These are phyloP conservation scores for Drosophila histrio DNA, from an alignment of 2,888 invertebrate species.

Conservation along the genomic window DNA sequence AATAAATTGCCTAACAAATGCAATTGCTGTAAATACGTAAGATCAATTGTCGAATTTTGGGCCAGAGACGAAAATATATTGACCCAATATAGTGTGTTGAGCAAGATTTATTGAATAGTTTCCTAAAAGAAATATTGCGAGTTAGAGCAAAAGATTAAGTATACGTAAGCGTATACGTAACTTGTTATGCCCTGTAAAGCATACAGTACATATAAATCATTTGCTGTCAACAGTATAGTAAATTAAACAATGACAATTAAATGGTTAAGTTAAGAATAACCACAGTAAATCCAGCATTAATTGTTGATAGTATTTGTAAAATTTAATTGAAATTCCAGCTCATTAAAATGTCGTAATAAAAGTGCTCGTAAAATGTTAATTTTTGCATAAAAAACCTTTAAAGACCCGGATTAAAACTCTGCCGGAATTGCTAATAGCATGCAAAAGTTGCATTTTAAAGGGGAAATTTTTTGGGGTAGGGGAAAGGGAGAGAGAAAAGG, in stretches of 20 bases:
- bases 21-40: constrained; percentile 5
- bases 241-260: not conserved
- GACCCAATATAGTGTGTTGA: constrained; percentile 5
- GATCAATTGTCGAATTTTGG: constrained; percentile 12
- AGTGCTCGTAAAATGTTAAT: constrained; percentile 24
- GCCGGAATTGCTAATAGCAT: constrained; percentile 33
- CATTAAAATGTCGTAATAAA: constrained; percentile 26
- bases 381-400: constrained; percentile 1
- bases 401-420: constrained; percentile 8
- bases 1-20: constrained; percentile 34
- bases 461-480: not conserved
- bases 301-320: constrained; percentile 18
- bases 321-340: constrained; percentile 23
- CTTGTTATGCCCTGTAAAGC: not conserved
- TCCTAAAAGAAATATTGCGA: not conserved
- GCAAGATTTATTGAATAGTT: constrained; percentile 7
- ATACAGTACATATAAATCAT: not conserved
- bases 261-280: not conserved
- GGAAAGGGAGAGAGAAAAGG: not conserved
- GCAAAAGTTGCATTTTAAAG: constrained; percentile 38
- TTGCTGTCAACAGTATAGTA: not conserved
- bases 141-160: not conserved
- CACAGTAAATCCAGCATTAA: constrained; percentile 24
- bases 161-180: not conserved
- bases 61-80: constrained; percentile 4